phyloP scores from a whole-genome alignment of 2,888 invertebrate genomes.

The Agapostemon virescens region DNA sequence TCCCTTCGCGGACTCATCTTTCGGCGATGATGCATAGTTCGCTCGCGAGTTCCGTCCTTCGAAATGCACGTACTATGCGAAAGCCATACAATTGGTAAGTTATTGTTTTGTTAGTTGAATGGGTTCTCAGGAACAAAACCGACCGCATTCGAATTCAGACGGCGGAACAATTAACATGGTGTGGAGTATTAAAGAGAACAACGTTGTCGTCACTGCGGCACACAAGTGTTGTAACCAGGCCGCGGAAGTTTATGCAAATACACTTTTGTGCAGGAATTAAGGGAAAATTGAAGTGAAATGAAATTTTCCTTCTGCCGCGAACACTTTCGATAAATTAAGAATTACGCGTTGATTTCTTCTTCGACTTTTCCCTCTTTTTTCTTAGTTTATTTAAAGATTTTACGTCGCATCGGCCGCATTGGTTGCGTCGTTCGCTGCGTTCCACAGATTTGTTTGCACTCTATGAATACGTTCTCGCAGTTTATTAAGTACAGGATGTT shows the following conservation, averaged over 20 bases:
- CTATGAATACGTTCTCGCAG: too few relatives aligned
- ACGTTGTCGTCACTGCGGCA: neutral
- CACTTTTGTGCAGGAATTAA: neutral
- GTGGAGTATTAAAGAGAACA: slow-evolving; percentile 3
- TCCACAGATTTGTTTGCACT: too few relatives aligned
- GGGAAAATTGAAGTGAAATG: neutral
- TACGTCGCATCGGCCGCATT: too few relatives aligned
- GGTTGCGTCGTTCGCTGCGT: too few relatives aligned
- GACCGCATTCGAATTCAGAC: neutral
- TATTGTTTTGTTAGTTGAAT: slow-evolving; percentile 11
- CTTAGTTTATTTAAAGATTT: too few relatives aligned
- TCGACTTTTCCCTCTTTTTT: neutral
- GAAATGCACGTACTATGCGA: neutral
- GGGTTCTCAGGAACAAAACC: slow-evolving; percentile 15
- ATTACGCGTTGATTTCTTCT: neutral
- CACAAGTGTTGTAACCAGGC: neutral
- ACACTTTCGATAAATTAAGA: neutral
- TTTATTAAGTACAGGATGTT: neutral
- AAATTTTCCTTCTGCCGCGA: neutral
- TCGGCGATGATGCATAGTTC: neutral
- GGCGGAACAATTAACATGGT: neutral
- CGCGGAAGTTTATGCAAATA: slow-evolving; percentile 1
- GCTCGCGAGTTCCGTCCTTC: neutral
- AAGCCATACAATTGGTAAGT: neutral
- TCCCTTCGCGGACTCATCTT: neutral